Evolutionary conservation across 2,888 invertebrate genomes (phyloP), one percentile per base, ranked within the genome.

Genomic region (Chrysolina oricalcia): DNA sequence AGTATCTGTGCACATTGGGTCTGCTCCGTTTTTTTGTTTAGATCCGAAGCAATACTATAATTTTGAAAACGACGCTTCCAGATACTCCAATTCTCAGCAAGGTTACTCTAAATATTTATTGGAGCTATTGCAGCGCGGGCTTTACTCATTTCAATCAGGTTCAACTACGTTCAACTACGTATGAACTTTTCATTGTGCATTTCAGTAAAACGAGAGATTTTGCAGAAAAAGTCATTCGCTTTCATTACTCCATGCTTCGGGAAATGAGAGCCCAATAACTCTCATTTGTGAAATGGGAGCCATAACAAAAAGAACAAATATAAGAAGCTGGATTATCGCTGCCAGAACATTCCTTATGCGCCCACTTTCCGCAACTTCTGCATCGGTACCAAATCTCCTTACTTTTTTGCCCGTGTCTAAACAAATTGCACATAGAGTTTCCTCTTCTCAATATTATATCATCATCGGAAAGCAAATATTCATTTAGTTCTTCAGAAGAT

Each of bases 1-100:
- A 83, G 76, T 15, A 82, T 41, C 63, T 81, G 81, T 3, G 82
- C 80, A 73, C 81, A 81, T 68, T 83, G 80, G 40, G 70, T 76
- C 6, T 71, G 66, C 66, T 81, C 81, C 2, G 73, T 27, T 67
- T 83, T 82, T 43, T 82, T 81, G 19, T 71, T 72, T n/a, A 78
- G 13, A 69, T 82, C 82, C 0, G 74, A 71, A 17, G 83, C 82
- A 0, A 73, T 63, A n/a, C 81, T 69, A 62, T 80, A 81, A 27
- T 77, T 83, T 67, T 72, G 70, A 41, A 79, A 81, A 35, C 80
- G 63, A 19, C 43, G 21, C 65, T 75, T 71, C 78, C 80, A 82
- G 10, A 75, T 64, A 70, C 74, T 78, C 82, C 81, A 82, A 53
- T 82, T 83, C 66, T 80, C 79, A 0, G 80, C 74, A 10, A 81